phyloP scores from a whole-genome alignment of 2,888 invertebrate species.

The Spialia ferax region DNA sequence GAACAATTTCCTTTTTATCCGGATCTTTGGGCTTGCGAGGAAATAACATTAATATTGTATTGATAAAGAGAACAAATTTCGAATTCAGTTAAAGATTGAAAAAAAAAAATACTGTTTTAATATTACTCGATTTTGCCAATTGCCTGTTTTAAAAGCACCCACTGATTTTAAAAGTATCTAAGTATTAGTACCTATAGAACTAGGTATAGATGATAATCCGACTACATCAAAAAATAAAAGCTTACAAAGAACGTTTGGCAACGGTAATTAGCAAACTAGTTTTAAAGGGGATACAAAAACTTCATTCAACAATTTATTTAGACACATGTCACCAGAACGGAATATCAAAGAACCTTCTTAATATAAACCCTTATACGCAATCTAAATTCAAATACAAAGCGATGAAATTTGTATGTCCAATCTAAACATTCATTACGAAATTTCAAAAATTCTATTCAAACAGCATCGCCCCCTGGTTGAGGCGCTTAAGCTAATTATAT shows the following conservation, averaged over 20 bases:
- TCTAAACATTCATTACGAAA: slow-evolving; percentile 82
- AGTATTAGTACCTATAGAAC: too few relatives aligned
- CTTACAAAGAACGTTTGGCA: neutral
- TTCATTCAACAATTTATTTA: slow-evolving; percentile 62
- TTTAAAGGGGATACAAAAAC: slow-evolving; percentile 48
- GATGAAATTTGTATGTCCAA: slow-evolving; percentile 75
- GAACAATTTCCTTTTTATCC: neutral
- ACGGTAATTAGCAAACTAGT: neutral
- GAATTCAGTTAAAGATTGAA: too few relatives aligned
- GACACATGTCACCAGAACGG: slow-evolving; percentile 72
- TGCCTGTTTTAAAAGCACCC: too few relatives aligned
- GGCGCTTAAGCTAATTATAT: slow-evolving; percentile 84
- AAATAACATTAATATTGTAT: neutral
- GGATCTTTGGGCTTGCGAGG: neutral
- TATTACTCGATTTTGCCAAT: too few relatives aligned
- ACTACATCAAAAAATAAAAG: neutral
- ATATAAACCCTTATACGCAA: slow-evolving; percentile 62
- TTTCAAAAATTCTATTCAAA: slow-evolving; percentile 70
- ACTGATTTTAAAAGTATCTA: too few relatives aligned
- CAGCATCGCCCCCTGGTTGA: slow-evolving; percentile 66
- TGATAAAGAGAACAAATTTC: neutral
- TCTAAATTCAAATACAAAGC: slow-evolving; percentile 75
- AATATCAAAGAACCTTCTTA: slow-evolving; percentile 59
- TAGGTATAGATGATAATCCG: neutral
- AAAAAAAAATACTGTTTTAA: too few relatives aligned